Evolutionary conservation across 2,113 vertebrate genomes (phyloP).

Genomic region (Calypte anna): DNA sequence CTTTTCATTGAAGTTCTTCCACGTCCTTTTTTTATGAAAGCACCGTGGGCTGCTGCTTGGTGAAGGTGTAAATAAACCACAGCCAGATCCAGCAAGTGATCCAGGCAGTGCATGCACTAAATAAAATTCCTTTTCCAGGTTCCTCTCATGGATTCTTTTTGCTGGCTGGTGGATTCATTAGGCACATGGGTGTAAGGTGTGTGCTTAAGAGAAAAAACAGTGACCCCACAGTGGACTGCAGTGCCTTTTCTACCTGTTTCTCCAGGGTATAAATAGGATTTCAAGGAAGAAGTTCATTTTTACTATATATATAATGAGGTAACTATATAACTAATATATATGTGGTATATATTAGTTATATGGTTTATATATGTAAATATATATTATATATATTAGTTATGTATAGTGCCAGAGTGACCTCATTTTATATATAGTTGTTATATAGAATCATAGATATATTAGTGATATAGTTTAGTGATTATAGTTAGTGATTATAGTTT

Average conservation of each 20-base stretch:
- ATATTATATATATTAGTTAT: too few relatives aligned
- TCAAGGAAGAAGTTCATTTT: not conserved
- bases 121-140: not conserved
- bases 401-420: too few relatives aligned
- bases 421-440: too few relatives aligned
- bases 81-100: fast-evolving
- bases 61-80: not conserved
- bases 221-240: not conserved
- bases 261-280: not conserved
- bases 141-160: not conserved
- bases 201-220: not conserved
- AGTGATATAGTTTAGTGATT: too few relatives aligned
- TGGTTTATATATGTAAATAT: too few relatives aligned
- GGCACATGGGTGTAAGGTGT: not conserved
- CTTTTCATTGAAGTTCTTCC: not conserved
- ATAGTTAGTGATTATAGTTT: too few relatives aligned
- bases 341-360: too few relatives aligned
- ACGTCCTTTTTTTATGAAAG: not conserved
- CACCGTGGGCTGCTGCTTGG: too few relatives aligned
- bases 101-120: fast-evolving
- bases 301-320: not conserved
- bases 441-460: too few relatives aligned
- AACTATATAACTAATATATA: too few relatives aligned
- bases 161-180: not conserved
- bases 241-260: not conserved